Percentiles rank a stretch among this genome's conserved stretches.
phyloP scores from a whole-genome alignment of 2,888 invertebrate genomes.

The Brachyopa scutellaris region DNA sequence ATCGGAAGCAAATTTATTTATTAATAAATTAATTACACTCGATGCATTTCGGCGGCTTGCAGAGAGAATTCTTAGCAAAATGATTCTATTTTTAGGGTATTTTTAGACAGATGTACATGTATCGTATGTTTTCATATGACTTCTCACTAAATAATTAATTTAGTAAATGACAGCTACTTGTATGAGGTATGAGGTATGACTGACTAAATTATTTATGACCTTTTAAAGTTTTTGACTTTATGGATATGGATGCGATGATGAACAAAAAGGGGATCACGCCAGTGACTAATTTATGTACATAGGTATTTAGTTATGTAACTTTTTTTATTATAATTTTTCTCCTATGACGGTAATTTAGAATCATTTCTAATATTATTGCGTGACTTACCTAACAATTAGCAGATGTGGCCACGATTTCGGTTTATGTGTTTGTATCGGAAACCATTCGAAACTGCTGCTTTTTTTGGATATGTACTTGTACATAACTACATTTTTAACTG shows the following conservation, averaged over 20 bases:
- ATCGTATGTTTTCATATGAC: constrained; percentile 32
- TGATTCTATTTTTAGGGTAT: constrained; percentile 52
- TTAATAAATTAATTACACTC: constrained; percentile 55
- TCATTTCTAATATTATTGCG: constrained; percentile 56
- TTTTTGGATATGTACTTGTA: no score
- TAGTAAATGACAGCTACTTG: constrained; percentile 34
- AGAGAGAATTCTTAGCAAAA: no score
- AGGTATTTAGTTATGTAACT: constrained; percentile 57
- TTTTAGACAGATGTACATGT: constrained; percentile 48
- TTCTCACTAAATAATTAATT: constrained; percentile 65
- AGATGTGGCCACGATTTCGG: constrained; percentile 11
- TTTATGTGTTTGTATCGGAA: constrained; percentile 4
- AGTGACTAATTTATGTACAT: no score
- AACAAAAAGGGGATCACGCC: background rate
- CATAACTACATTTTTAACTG: no score
- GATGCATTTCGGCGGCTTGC: constrained; percentile 37
- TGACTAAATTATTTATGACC: constrained; percentile 56
- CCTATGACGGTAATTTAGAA: constrained; percentile 39
- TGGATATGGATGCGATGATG: background rate
- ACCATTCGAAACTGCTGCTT: no score
- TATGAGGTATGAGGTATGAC: constrained; percentile 8
- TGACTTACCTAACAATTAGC: constrained; percentile 39
- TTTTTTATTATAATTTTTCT: constrained; percentile 49
- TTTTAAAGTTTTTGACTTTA: constrained; percentile 26
- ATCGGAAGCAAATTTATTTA: constrained; percentile 46